Conservation (phyloP, 2,797 vertebrate genomes). For the Heliangelus exortis region DNA sequence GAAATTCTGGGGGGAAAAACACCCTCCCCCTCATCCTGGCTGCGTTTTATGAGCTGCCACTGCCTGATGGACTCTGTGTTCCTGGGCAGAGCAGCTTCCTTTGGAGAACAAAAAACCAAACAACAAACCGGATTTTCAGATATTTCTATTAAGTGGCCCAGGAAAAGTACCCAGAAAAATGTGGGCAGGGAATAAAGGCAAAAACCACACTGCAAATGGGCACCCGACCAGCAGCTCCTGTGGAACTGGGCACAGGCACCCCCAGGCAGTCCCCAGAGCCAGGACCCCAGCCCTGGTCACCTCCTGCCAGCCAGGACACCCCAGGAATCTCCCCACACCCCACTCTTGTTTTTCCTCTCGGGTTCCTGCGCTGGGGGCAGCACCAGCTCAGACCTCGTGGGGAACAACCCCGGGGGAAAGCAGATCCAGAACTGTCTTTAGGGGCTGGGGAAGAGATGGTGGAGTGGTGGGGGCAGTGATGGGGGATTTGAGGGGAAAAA, state of each 20-base stretch:
- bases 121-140: not conserved
- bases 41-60: not conserved
- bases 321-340: not conserved
- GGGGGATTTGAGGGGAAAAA: not conserved
- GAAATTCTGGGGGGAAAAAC: not conserved
- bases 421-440: accelerated
- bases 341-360: not conserved
- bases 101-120: not conserved
- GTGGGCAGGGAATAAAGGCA: not conserved
- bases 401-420: not conserved
- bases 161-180: not conserved
- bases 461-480: not conserved
- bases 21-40: not conserved
- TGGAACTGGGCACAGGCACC: not conserved
- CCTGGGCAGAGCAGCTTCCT: not conserved
- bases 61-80: accelerated
- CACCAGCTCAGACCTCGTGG: not conserved
- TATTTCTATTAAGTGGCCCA: not conserved
- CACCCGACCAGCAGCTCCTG: not conserved
- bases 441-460: not conserved
- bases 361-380: not conserved
- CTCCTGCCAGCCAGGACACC: accelerated
- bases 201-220: not conserved
- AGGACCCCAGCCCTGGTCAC: not conserved
- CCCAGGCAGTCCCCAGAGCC: accelerated